phyloP scores from a whole-genome alignment of 2,797 vertebrate species.

The Anabacerthia variegaticeps region DNA sequence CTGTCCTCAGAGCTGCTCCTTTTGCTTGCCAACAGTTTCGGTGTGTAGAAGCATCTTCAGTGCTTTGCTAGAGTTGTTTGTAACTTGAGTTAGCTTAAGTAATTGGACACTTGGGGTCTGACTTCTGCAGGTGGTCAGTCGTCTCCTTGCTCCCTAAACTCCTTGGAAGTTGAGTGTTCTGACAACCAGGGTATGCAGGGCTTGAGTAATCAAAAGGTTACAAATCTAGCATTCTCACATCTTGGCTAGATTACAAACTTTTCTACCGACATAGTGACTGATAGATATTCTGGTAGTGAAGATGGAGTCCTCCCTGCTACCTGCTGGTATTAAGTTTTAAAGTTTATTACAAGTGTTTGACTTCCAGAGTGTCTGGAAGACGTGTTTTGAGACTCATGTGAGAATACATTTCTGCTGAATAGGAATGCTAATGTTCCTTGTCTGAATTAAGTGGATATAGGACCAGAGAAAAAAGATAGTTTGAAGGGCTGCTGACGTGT shows the following conservation, averaged over 20 bases:
- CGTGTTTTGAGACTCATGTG: neutral
- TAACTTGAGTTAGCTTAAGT: conserved; percentile 40
- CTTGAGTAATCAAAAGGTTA: neutral
- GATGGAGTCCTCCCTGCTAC: neutral
- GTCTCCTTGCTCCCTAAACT: neutral
- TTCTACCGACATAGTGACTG: neutral
- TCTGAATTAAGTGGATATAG: neutral
- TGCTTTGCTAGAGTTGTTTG: conserved; percentile 26
- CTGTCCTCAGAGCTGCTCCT: neutral
- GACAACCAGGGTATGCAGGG: neutral
- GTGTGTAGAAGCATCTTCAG: neutral
- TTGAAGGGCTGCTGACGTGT: neutral
- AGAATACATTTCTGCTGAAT: neutral
- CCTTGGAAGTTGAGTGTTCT: neutral
- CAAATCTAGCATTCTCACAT: neutral
- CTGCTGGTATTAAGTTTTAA: neutral
- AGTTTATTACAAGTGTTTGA: neutral
- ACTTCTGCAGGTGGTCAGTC: neutral
- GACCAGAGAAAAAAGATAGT: neutral
- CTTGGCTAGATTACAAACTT: neutral
- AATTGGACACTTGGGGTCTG: conserved; percentile 13
- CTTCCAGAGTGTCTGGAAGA: neutral
- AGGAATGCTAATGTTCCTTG: neutral
- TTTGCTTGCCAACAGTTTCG: conserved; percentile 23
- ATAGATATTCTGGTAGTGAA: neutral